Evolutionary conservation across 92 coral and sea anemone species (phyloP), one percentile per base, ranked within the genome.

Genomic region (Bergia sp.): DNA sequence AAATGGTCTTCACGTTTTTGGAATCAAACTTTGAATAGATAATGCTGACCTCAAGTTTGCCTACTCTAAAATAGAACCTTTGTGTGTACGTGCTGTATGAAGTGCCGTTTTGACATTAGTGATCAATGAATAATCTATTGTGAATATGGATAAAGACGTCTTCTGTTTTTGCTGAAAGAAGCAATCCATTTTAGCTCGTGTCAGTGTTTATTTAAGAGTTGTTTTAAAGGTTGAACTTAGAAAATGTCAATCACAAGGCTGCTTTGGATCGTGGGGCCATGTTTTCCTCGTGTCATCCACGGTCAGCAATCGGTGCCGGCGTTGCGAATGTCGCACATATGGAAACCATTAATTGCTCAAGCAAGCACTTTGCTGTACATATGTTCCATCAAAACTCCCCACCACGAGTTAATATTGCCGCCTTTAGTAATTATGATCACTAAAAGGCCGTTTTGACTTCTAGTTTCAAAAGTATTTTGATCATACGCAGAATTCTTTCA

Each of bases 341-440:
- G 94, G 92, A 78, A 80, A 37, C 77, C 89, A 91, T 91, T 91
- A 91, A 41, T n/a, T 75, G 57, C 80, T 40, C 71, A 73, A 64
- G 87, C 79, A 73, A 74, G 87, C 89, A 90, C 89, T 91, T 91
- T 91, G 90, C 84, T 78, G 73, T 73, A 80, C 94, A 85, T 89
- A 81, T 91, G 90, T 73, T 89, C 85, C 67, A 71, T 77, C 80
- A 91, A 80, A 91, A 85, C 92, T 89, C 94, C 94, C 94, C 79
- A 86, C 94, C 90, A 79, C 84, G 94, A 89, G 78, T 58, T 91
- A 89, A 91, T 85, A 77, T 77, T 18, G 58, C 80, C 77, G 61
- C 78, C 77, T 73, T 80, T 84, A 67, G 87, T 64, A 69, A 71
- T 50, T 49, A 69, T 67, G 11, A 73, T 67, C 78, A 44, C 87